These are phyloP conservation scores for Microcebus jonahi DNA, from an alignment of 2,113 vertebrate species.

Conservation along the genomic window DNA sequence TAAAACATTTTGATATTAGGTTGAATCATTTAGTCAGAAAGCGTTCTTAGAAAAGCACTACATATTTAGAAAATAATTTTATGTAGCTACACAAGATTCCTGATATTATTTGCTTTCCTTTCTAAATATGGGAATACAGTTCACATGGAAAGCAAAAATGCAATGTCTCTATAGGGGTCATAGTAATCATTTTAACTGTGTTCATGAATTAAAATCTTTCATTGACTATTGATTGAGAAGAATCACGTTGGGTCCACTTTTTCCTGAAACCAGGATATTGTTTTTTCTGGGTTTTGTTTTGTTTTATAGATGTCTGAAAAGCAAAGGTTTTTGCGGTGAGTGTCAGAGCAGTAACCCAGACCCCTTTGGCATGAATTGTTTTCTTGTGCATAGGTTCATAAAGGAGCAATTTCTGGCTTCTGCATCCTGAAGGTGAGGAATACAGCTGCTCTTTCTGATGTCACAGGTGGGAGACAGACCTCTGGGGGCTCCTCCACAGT, in stretches of 20 bases:
- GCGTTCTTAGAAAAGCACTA: slow-evolving; percentile 1
- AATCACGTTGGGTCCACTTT: not conserved
- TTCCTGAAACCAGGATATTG: not conserved
- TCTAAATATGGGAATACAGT: slow-evolving; percentile 55
- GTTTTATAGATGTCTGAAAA: not conserved
- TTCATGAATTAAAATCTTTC: slow-evolving; percentile 57
- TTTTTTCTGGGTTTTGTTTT: not conserved
- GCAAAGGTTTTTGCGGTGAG: not conserved
- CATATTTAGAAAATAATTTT: slow-evolving; percentile 46
- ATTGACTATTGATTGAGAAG: slow-evolving; percentile 51
- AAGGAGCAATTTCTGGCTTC: not conserved
- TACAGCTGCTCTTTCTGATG: not conserved
- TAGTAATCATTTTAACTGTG: slow-evolving; percentile 42
- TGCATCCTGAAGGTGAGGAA: not conserved
- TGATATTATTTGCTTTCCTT: slow-evolving; percentile 23
- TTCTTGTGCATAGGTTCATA: not conserved
- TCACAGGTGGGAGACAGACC: not conserved
- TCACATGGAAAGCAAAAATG: slow-evolving; percentile 44
- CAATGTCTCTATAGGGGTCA: slow-evolving; percentile 28
- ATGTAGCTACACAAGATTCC: not conserved
- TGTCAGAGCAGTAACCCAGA: not conserved
- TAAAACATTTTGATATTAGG: not conserved
- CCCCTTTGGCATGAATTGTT: not conserved
- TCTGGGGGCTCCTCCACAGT: not conserved
- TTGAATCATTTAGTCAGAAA: not conserved